Conservation (phyloP, 2,113 vertebrate genomes). For the Spermophilus dauricus region DNA sequence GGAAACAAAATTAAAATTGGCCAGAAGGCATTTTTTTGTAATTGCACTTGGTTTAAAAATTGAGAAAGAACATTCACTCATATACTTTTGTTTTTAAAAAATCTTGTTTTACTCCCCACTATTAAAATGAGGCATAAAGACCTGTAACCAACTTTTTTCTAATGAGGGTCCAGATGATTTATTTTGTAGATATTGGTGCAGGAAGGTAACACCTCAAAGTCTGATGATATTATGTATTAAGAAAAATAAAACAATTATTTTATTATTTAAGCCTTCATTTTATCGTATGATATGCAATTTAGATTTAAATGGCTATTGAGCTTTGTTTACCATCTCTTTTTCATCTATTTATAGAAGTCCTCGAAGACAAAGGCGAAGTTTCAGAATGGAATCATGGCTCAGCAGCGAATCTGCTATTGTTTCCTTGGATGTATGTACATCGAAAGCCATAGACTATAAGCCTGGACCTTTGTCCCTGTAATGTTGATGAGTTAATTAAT, state of each 20-base stretch:
- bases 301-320: background rate
- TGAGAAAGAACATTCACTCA: constrained; percentile 9
- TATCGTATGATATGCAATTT: background rate
- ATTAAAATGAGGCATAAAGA: background rate
- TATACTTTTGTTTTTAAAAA: background rate
- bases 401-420: rapidly evolving
- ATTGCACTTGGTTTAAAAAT: constrained; percentile 60
- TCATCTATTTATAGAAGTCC: background rate
- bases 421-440: background rate
- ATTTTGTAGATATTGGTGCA: background rate
- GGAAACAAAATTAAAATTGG: constrained; percentile 61
- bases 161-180: background rate
- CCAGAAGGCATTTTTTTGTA: constrained; percentile 31
- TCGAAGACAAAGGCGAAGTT: background rate
- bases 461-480: background rate
- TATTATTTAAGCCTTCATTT: constrained; percentile 29
- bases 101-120: constrained; percentile 2
- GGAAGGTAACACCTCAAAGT: background rate
- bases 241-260: constrained; percentile 17
- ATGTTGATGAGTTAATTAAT: background rate
- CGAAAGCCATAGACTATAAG: background rate
- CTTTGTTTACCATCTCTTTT: constrained; percentile 45
- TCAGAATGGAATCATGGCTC: rapidly evolving
- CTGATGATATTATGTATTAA: background rate
- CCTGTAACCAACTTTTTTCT: background rate